Evolutionary conservation across 1,140 invertebrate genomes (phyloP).

Genomic region (Heliconius hewitsoni): DNA sequence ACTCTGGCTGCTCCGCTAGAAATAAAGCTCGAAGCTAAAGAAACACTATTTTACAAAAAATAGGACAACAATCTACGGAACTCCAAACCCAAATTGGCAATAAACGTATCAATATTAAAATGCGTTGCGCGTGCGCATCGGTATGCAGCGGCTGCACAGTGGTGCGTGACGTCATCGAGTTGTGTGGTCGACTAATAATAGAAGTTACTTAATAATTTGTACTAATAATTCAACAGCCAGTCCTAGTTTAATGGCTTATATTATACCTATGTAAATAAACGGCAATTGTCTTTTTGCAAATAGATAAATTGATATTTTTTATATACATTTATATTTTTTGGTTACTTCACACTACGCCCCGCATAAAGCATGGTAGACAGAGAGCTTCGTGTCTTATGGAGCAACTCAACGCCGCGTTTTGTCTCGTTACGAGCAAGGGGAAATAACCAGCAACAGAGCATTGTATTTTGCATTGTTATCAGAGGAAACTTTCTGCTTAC

Average conservation of each 20-base stretch:
- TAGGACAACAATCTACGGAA: not conserved
- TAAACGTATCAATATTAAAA: slow-evolving; percentile 23
- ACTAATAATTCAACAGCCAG: slow-evolving; percentile 13
- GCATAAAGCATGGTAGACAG: no score
- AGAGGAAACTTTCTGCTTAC: no score
- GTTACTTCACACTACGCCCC: no score
- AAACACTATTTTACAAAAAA: not conserved
- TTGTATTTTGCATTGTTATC: no score
- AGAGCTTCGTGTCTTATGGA: no score
- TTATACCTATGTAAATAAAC: not conserved
- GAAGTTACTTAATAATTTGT: slow-evolving; percentile 15
- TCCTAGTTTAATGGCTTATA: not conserved
- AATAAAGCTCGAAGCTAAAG: no score
- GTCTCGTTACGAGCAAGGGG: no score
- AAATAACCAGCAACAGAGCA: no score
- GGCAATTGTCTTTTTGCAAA: not conserved
- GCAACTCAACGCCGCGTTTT: no score
- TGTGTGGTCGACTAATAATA: slow-evolving; percentile 39
- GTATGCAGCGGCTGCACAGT: slow-evolving; percentile 33
- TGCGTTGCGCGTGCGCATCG: slow-evolving; percentile 23
- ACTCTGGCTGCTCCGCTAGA: no score
- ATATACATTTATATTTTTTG: not conserved
- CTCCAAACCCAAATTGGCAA: slow-evolving; percentile 21
- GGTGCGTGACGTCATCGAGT: slow-evolving; percentile 31
- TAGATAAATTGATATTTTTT: not conserved